Base-by-base conservation (phyloP, 2,113 vertebrate species). In the Polyodon spathula region DNA sequence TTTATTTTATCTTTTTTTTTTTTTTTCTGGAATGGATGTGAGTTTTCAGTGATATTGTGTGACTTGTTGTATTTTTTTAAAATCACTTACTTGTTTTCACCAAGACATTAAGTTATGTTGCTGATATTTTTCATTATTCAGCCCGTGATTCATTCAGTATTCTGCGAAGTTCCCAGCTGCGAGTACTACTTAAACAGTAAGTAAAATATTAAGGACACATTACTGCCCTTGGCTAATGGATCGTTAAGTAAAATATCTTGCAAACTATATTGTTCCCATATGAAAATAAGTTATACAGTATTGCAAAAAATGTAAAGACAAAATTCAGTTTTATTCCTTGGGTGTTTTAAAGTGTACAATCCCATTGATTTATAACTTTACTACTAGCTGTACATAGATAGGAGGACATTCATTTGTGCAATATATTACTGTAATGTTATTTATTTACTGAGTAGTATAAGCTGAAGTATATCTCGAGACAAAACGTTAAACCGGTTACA, bases 171-270 rank as follows among this genome's bases (percentile, higher is more conserved):
- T 40, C 40, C 51, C 5, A 41, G 39, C 40, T 54, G 60, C 39
- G 60, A 62, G 39, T n/a, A 54, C n/a, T 62, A 54, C 51, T 40
- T 62, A 27, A 54, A 16, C 37, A 46, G 60, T 62, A 62, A 62
- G 60, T 62, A 54, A 11, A 5, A 11, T 14, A 37, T 12, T 41
- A 14, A 37, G 10, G 9, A 52, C 10, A 44, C 27, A 15, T 43
- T 4, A n/a, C 15, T 59, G 17, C 44, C 38, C 7, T 40, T 40
- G 3, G 37, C n/a, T 57, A 15, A 2, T 14, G 8, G 2, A 57
- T 27, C 7, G 7, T 17, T 40, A 40, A 8, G 16, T 42, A 7
- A 58, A 11, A 2, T 37, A 27, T 56, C 11, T 16, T 3, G 40
- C 37, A 40, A 6, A 39, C 11, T 1, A 40, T 39, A 44, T 7